phyloP scores from a whole-genome alignment of 2,888 invertebrate species.

The Plebejus argus region DNA sequence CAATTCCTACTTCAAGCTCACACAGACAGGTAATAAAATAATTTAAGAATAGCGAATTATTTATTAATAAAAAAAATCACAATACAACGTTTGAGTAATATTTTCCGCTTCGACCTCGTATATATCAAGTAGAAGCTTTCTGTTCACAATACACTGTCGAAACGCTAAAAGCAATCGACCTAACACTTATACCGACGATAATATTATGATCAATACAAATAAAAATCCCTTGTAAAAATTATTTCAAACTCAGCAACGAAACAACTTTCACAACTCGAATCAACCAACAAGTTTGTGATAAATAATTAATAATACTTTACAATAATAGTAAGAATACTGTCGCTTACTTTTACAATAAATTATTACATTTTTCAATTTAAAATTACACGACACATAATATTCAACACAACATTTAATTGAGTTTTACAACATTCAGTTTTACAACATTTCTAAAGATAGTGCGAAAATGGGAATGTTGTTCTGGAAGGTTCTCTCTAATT shows the following conservation, averaged over 20 bases:
- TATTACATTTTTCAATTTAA: background rate
- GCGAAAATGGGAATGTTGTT: slow-evolving; percentile 34
- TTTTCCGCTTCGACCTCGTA: background rate
- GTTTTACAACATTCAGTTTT: slow-evolving; percentile 15
- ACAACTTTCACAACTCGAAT: slow-evolving; percentile 5
- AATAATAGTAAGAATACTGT: slow-evolving; percentile 5
- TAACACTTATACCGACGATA: slow-evolving; percentile 12
- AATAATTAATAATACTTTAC: background rate
- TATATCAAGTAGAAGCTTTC: slow-evolving; percentile 23
- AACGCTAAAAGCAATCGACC: slow-evolving; percentile 28
- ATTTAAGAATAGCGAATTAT: slow-evolving; percentile 20
- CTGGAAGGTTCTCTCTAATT: slow-evolving; percentile 21
- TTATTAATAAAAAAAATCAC: slow-evolving; percentile 13
- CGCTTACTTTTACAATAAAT: background rate
- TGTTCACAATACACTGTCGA: slow-evolving; percentile 26
- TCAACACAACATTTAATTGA: slow-evolving; percentile 25
- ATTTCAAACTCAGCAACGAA: slow-evolving; percentile 12
- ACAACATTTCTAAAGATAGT: slow-evolving; percentile 12
- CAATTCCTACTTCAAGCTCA: too few species aligned
- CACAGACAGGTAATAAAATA: slow-evolving; percentile 16
- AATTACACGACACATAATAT: background rate
- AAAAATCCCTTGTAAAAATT: background rate
- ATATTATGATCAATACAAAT: background rate
- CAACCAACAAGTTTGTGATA: background rate
- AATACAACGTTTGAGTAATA: background rate